Percentiles rank a stretch among this genome's conserved stretches.
These are phyloP conservation scores for Chaetoderma sp. DNA, from an alignment of 2,888 invertebrate species.

Conservation along the genomic window DNA sequence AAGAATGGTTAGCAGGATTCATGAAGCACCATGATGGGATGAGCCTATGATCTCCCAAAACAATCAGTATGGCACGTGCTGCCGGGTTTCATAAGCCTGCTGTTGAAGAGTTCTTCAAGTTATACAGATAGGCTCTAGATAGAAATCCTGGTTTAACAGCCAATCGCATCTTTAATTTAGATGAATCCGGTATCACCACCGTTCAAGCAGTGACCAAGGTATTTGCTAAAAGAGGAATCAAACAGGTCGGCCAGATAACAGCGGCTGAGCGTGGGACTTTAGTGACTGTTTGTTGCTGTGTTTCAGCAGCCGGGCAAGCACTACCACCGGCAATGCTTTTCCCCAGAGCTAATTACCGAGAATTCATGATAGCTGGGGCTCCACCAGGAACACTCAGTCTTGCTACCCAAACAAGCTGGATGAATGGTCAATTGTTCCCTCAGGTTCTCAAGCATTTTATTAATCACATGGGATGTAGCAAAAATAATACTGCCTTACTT, in stretches of 20 bases:
- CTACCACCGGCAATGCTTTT: constrained; percentile 11
- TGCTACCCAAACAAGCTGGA: constrained; percentile 12
- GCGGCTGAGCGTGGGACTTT: neutral
- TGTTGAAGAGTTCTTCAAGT: no score
- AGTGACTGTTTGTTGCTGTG: neutral
- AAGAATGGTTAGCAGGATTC: neutral
- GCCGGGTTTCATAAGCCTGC: no score
- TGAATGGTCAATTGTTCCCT: constrained; percentile 11
- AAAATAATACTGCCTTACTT: no score
- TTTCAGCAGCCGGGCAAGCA: neutral
- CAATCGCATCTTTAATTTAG: no score
- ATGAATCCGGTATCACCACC: no score
- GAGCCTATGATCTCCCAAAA: no score
- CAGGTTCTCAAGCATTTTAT: constrained; percentile 4
- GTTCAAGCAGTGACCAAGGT: neutral
- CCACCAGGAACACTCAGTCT: constrained; percentile 10
- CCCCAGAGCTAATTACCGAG: constrained; percentile 9
- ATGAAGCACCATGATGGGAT: neutral
- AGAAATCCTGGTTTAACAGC: no score
- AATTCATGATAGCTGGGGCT: constrained; percentile 6
- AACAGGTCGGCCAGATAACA: neutral
- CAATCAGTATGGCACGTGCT: no score
- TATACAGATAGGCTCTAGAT: no score
- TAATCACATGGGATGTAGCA: constrained; percentile 5
- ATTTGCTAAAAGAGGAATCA: neutral